These are phyloP conservation scores for Oryzias dopingdopingensis DNA, from an alignment of 2,797 vertebrate species.

Conservation along the genomic window DNA sequence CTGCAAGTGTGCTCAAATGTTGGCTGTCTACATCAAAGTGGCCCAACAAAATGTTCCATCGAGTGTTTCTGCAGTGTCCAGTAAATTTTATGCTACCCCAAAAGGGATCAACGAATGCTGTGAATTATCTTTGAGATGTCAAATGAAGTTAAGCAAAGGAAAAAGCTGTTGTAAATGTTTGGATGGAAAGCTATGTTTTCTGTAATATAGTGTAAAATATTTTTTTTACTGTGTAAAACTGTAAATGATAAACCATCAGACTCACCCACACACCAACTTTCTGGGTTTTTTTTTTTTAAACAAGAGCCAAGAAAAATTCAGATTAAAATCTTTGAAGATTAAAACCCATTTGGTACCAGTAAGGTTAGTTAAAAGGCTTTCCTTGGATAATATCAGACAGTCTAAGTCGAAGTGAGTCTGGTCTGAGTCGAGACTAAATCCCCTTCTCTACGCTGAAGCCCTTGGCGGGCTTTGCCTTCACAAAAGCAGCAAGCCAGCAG, in stretches of 20 bases:
- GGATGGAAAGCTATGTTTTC: conserved; percentile 47
- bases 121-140: conserved; percentile 66
- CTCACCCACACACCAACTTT: no score
- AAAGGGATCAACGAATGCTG: conserved; percentile 66
- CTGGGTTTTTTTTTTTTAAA: no score
- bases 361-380: conserved; percentile 74
- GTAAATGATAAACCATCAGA: conserved; percentile 56
- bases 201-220: conserved; percentile 33
- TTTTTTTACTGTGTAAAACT: conserved; percentile 52
- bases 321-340: conserved; percentile 80
- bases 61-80: conserved; percentile 45
- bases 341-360: conserved; percentile 70
- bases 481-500: conserved; percentile 49
- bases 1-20: conserved; percentile 44
- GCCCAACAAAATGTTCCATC: conserved; percentile 39
- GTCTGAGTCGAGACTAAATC: conserved; percentile 63
- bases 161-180: conserved; percentile 57
- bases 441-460: conserved; percentile 47
- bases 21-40: conserved; percentile 34
- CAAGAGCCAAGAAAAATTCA: conserved; percentile 64
- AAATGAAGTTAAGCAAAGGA: conserved; percentile 65
- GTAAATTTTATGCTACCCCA: conserved; percentile 56
- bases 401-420: conserved; percentile 71
- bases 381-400: conserved; percentile 70
- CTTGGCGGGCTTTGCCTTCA: conserved; percentile 37